A percentile compares a stretch with the other conserved stretches of the same genome.
Conservation (phyloP, 2,888 invertebrate species). For the Tipula vernalis region DNA sequence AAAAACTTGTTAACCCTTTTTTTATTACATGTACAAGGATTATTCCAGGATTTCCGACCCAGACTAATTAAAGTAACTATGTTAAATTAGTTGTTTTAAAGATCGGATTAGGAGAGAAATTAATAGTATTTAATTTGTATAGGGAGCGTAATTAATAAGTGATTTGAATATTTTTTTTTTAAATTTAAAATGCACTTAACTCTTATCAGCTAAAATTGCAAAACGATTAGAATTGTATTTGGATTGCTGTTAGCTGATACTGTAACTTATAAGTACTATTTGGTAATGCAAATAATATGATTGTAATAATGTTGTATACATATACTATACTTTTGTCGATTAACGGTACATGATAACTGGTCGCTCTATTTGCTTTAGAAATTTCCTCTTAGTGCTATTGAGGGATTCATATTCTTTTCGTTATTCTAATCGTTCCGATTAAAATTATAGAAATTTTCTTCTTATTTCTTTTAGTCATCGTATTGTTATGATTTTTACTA, state of each 20-base stretch:
- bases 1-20: too few species aligned
- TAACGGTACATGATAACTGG: neutral
- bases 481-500: neutral
- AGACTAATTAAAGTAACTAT: too few species aligned
- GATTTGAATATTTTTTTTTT: neutral
- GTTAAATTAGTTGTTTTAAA: too few species aligned
- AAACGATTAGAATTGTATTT: neutral
- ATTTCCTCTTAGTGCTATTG: neutral
- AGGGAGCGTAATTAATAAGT: neutral
- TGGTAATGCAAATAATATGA: neutral
- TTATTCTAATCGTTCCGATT: neutral
- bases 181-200: neutral
- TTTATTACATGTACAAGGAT: too few species aligned
- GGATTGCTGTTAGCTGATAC: neutral
- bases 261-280: neutral
- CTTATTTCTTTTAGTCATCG: neutral
- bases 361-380: neutral
- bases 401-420: neutral
- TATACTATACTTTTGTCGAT: neutral
- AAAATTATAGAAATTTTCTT: neutral
- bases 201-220: neutral
- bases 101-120: too few species aligned
- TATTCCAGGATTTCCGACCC: too few species aligned
- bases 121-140: neutral
- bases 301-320: neutral